Conservation (phyloP, 2,113 vertebrate genomes). For the Todiramphus saurophagus region DNA sequence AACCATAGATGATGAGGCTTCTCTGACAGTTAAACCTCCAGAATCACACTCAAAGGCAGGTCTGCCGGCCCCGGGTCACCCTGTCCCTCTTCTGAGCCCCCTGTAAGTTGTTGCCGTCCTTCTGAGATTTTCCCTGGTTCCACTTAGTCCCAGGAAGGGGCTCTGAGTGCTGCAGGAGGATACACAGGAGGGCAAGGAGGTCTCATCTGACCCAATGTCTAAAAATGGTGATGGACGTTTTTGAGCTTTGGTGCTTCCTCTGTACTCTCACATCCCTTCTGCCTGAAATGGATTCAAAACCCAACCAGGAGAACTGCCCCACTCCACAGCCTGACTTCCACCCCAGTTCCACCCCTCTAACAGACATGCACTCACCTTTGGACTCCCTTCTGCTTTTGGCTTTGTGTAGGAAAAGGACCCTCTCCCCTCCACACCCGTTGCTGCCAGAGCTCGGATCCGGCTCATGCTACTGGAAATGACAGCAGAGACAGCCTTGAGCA, state of each 20-base stretch:
- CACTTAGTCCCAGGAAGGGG: background rate
- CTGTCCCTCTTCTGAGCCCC: background rate
- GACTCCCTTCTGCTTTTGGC: constrained; percentile 92
- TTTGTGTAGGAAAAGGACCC: constrained; percentile 92
- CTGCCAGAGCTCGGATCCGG: constrained; percentile 86
- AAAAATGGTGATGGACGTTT: background rate
- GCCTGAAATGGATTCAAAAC: background rate
- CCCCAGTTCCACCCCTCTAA: background rate
- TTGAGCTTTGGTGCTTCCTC: background rate
- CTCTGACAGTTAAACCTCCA: background rate
- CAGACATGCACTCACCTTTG: constrained; percentile 82
- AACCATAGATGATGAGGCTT: background rate
- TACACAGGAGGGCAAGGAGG: background rate
- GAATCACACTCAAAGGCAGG: background rate
- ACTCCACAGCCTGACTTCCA: background rate
- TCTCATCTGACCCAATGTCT: background rate
- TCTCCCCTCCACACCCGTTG: constrained; percentile 87
- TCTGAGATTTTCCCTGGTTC: background rate
- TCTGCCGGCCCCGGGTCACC: background rate
- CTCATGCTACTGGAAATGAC: constrained; percentile 75
- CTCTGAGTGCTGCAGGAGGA: background rate
- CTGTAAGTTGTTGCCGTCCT: background rate
- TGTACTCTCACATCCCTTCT: background rate
- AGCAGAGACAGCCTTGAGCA: background rate
- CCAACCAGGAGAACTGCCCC: background rate